phyloP scores from a whole-genome alignment of 1,140 invertebrate species.

The Neotoxoptera formosana region DNA sequence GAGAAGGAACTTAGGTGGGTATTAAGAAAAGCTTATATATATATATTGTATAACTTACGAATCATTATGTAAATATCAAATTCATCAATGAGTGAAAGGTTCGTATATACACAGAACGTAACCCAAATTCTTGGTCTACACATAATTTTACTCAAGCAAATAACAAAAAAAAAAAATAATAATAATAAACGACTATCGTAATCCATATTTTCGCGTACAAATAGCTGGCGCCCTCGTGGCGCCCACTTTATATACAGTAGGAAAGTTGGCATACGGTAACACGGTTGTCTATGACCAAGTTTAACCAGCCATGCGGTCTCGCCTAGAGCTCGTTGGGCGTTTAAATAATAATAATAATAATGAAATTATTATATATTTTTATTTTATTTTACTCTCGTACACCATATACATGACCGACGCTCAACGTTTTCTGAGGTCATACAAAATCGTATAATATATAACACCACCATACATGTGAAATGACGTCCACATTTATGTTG shows the following conservation, averaged over 20 bases:
- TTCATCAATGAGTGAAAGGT: slow-evolving; percentile 46
- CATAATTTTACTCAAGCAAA: slow-evolving; percentile 22
- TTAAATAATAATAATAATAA: slow-evolving; percentile 3
- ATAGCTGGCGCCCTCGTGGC: slow-evolving; percentile 44
- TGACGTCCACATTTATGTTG: background rate
- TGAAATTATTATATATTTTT: background rate
- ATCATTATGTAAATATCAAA: slow-evolving; percentile 47
- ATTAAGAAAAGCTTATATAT: background rate
- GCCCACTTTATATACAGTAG: slow-evolving; percentile 7
- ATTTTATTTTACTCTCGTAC: background rate
- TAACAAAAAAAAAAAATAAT: slow-evolving; percentile 43
- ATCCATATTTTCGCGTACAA: slow-evolving; percentile 2
- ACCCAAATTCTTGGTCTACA: slow-evolving; percentile 37
- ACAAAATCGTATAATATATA: background rate
- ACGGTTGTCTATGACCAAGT: slow-evolving; percentile 30
- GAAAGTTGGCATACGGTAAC: slow-evolving; percentile 35
- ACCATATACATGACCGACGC: background rate
- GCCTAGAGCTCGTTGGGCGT: slow-evolving; percentile 40
- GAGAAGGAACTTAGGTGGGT: background rate
- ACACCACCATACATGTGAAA: background rate
- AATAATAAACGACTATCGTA: slow-evolving; percentile 17
- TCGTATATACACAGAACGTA: background rate
- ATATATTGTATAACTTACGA: background rate
- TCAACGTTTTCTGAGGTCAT: slow-evolving; percentile 17
- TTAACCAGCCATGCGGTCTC: background rate